A percentile compares a stretch with the other conserved stretches of the same genome.
phyloP scores from a whole-genome alignment of 2,888 invertebrate species.

The Drosophila yooni region DNA sequence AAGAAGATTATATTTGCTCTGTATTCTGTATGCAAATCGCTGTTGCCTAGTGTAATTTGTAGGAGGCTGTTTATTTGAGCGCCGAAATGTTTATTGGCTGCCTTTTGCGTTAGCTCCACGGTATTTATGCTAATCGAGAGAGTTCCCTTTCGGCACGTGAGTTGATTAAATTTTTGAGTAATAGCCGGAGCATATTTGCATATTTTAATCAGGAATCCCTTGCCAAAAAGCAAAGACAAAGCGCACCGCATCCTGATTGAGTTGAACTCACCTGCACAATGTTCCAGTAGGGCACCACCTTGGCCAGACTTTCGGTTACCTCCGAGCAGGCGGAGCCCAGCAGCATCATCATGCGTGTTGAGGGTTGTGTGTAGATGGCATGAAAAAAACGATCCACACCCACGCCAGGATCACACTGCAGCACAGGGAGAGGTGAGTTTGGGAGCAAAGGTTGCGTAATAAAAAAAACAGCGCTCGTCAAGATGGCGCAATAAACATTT shows the following conservation, averaged over 20 bases:
- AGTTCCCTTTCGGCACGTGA: conserved; percentile 67
- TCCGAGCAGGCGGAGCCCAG: conserved; percentile 96
- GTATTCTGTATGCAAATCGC: not conserved
- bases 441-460: conserved; percentile 35
- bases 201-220: conserved; percentile 66
- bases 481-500: conserved; percentile 78
- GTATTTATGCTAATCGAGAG: conserved; percentile 74
- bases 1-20: not conserved
- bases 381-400: conserved; percentile 96
- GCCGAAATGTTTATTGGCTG: conserved; percentile 72
- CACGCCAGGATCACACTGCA: conserved; percentile 95
- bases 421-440: conserved; percentile 1
- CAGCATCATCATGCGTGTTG: conserved; percentile 91
- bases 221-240: not conserved
- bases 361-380: conserved; percentile 92
- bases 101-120: conserved; percentile 55
- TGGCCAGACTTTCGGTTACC: conserved; percentile 95
- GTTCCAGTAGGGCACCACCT: conserved; percentile 97
- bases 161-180: conserved; percentile 79
- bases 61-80: conserved; percentile 59
- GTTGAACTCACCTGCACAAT: conserved; percentile 90
- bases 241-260: conserved; percentile 8
- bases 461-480: conserved; percentile 55
- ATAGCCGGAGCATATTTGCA: conserved; percentile 66
- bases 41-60: conserved; percentile 55